Percentiles rank a stretch among this genome's conserved stretches.
phyloP scores from a whole-genome alignment of 1,140 invertebrate species.

The Halesus radiatus region DNA sequence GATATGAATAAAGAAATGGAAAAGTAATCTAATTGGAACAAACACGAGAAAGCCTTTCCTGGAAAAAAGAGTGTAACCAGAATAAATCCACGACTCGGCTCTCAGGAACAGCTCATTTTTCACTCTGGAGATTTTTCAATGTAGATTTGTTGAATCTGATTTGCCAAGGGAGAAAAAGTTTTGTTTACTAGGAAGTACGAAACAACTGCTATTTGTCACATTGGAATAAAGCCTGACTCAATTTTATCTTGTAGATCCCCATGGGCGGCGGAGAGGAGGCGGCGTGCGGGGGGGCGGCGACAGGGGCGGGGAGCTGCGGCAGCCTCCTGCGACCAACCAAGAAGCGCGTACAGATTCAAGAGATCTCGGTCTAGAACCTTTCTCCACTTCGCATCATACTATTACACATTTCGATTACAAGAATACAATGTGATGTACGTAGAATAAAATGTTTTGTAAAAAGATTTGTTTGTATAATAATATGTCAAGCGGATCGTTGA shows the following conservation, averaged over 20 bases:
- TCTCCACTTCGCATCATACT: constrained; percentile 6
- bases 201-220: neutral
- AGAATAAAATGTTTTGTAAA: constrained; percentile 13
- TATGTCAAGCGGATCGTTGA: constrained; percentile 1
- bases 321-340: constrained; percentile 49
- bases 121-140: too few species aligned
- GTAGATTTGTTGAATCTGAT: too few species aligned
- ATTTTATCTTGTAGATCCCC: constrained; percentile 18
- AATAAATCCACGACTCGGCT: too few species aligned
- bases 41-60: too few species aligned
- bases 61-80: too few species aligned
- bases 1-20: too few species aligned
- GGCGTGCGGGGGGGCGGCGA: neutral
- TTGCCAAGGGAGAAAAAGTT: too few species aligned
- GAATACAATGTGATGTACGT: constrained; percentile 24
- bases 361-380: constrained; percentile 48
- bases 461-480: neutral
- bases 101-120: too few species aligned
- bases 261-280: neutral
- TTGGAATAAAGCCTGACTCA: constrained; percentile 1
- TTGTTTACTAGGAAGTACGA: too few species aligned
- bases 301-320: constrained; percentile 19
- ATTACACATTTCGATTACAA: neutral
- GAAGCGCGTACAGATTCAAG: constrained; percentile 56
- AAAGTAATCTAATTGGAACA: too few species aligned